Base-by-base conservation (phyloP, 1,140 invertebrate genomes). In the Eumaeus atala region DNA sequence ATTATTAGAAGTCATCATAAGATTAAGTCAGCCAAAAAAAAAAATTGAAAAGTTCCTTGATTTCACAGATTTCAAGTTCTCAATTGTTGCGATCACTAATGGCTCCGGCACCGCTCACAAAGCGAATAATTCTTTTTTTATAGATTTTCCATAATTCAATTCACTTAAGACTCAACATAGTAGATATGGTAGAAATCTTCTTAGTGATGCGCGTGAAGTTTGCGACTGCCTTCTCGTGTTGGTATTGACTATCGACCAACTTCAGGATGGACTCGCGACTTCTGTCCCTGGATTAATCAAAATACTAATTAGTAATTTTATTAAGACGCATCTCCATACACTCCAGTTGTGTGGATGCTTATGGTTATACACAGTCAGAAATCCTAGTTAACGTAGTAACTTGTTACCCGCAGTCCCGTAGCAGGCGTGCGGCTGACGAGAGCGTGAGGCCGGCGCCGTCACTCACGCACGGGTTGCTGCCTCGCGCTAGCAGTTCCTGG, bases 191-290 rank as follows among this genome's bases (percentile, higher is more conserved):
- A 18, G 76, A 71, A 6, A 83, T 73, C 60, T 86, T 86, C 62
- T 75, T 80, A 12, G 77, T 78, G 50, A 86, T 79, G 0, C 78
- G 62, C 2, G 78, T 80, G 61, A 84, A 86, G 63, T 78, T 75
- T 1, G 77, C 77, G 1, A 83, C 64, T 8, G 78, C 76, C 51
- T 78, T 74, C 56, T 81, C 83, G 53, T 74, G 81, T 1, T 79
- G 77, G 47, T 70, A 83, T 16, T 71, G 62, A 0, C 57, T 40
- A 56, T 84, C 79, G 12, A 86, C 79, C 36, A 82, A 60, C 0
- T 72, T 65, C 34, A 84, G 60, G 1, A 86, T 54, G 0, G 78
- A 82, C 12, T 77, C 74, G 0, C 80, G 66, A 17, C 53, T 51
- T 1, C 60, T 64, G 1, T 74, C 77, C 3, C 82, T 85, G 58